phyloP scores from a whole-genome alignment of 2,797 vertebrate genomes.

The Hylomyscus alleni region DNA sequence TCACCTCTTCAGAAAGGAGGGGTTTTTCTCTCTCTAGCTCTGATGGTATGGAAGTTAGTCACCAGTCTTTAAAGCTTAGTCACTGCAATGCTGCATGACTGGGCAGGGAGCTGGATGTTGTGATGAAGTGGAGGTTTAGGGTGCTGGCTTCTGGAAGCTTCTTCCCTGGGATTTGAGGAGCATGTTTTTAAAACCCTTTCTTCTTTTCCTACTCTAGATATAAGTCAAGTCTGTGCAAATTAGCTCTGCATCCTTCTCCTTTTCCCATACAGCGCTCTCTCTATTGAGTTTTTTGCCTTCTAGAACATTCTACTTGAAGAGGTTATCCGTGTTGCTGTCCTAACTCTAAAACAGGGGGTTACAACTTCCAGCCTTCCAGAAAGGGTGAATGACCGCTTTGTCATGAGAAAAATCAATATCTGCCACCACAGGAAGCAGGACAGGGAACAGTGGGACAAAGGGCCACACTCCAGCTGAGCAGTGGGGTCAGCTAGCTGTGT shows the following conservation, averaged over 20 bases:
- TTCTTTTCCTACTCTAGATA: constrained; percentile 26
- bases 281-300: constrained; percentile 50
- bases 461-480: not conserved
- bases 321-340: not conserved
- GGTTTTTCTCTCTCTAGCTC: not conserved
- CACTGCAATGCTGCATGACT: not conserved
- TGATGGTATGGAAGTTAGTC: not conserved
- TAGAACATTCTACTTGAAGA: not conserved
- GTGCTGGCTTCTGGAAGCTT: not conserved
- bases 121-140: not conserved
- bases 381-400: constrained; percentile 39
- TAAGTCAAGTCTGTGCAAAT: not conserved
- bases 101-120: not conserved
- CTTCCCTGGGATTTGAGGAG: constrained; percentile 31
- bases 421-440: constrained; percentile 13
- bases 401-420: constrained; percentile 68
- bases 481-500: not conserved
- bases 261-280: not conserved
- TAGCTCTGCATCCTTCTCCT: not conserved
- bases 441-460: constrained; percentile 38
- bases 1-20: constrained; percentile 1
- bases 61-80: constrained; percentile 1
- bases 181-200: constrained; percentile 26
- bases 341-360: constrained; percentile 27
- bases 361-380: constrained; percentile 47